Percentiles rank a stretch among this genome's conserved stretches.
Evolutionary conservation across 2,888 invertebrate genomes (phyloP).

Genomic region (Odiellus spinosus): DNA sequence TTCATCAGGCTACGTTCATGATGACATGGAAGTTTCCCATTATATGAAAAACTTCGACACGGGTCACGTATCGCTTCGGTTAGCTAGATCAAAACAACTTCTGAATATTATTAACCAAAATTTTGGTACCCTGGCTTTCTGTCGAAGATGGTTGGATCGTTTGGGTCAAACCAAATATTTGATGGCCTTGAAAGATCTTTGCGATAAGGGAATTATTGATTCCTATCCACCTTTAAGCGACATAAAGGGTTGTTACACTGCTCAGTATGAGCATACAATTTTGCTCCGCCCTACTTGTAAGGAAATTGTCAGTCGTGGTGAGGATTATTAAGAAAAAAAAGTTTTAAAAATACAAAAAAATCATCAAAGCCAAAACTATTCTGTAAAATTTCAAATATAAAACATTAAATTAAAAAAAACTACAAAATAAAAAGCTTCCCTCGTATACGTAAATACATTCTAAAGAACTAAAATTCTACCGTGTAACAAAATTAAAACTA

Average conservation of each 20-base stretch:
- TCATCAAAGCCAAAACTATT: too few species aligned
- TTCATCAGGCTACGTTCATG: slow-evolving; percentile 53
- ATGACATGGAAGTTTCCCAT: slow-evolving; percentile 98
- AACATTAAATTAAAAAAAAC: too few species aligned
- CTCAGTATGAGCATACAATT: slow-evolving; percentile 98
- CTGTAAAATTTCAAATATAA: too few species aligned
- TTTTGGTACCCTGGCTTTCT: slow-evolving; percentile 95
- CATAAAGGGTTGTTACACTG: slow-evolving; percentile 92
- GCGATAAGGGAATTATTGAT: slow-evolving; percentile 94
- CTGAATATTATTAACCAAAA: slow-evolving; percentile 86
- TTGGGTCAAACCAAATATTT: slow-evolving; percentile 93
- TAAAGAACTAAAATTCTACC: too few species aligned
- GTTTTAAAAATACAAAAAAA: too few species aligned
- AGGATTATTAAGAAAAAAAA: slow-evolving; percentile 63
- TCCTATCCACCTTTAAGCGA: slow-evolving; percentile 97
- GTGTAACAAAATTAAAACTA: too few species aligned
- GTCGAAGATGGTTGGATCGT: slow-evolving; percentile 96
- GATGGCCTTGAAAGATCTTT: slow-evolving; percentile 94
- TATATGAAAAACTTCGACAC: slow-evolving; percentile 99
- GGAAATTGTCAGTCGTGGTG: slow-evolving; percentile 90
- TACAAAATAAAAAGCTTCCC: too few species aligned
- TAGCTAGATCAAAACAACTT: slow-evolving; percentile 82
- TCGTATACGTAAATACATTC: too few species aligned
- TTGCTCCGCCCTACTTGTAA: slow-evolving; percentile 94
- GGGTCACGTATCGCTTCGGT: slow-evolving; percentile 70